Evolutionary conservation across 2,113 vertebrate species (phyloP).

Genomic region (Stigmatopora argus): DNA sequence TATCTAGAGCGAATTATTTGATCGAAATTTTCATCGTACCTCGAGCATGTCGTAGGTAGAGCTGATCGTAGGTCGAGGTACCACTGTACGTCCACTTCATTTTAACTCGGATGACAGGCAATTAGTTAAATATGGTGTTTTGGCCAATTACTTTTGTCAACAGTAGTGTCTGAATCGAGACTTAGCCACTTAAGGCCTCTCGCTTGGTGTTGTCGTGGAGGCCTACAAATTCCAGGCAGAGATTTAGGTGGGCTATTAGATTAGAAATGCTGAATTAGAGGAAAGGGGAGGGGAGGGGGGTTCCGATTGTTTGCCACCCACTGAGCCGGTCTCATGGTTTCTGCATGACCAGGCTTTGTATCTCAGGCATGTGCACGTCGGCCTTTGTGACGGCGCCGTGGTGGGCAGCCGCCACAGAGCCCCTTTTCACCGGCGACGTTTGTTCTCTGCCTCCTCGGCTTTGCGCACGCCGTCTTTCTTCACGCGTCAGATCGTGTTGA

Average conservation of each 20-base stretch:
- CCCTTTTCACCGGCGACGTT: conserved; percentile 42
- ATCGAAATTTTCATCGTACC: no score
- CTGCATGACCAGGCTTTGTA: conserved; percentile 64
- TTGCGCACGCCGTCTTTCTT: background rate
- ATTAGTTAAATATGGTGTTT: background rate
- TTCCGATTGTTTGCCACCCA: conserved; percentile 57
- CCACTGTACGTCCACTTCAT: no score
- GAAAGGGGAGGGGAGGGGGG: background rate
- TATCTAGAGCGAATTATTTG: no score
- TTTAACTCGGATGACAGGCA: no score
- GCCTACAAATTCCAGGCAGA: conserved; percentile 37
- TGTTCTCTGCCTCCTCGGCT: conserved; percentile 9
- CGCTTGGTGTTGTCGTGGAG: background rate
- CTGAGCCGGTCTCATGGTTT: conserved; percentile 65
- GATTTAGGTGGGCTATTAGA: conserved; percentile 46
- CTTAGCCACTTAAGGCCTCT: background rate
- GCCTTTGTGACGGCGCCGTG: conserved; percentile 47
- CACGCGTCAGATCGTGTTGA: background rate
- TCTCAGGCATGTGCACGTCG: conserved; percentile 33
- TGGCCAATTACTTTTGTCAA: background rate
- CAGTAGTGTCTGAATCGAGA: background rate
- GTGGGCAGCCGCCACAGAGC: conserved; percentile 50
- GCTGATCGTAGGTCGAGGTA: no score
- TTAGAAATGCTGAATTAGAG: conserved; percentile 50
- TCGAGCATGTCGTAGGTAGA: no score